Evolutionary conservation across 2,888 invertebrate genomes (phyloP), one percentile per base, ranked within the genome.

Genomic region (Girardia tigrina): DNA sequence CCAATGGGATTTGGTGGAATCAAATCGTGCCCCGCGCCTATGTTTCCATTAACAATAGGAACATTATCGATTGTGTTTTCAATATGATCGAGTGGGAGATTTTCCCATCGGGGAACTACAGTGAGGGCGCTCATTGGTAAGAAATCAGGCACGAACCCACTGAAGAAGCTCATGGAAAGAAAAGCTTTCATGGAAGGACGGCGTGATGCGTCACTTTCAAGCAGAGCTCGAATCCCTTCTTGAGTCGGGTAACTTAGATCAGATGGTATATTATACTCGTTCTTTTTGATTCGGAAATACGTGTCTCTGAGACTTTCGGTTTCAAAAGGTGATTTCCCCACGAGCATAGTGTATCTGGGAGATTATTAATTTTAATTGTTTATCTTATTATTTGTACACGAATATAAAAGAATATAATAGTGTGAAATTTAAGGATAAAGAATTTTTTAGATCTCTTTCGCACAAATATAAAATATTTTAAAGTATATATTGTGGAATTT

Each of bases 111-210:
- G 0, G 97, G 97, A 14, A 93, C 92, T 86, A 91, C 94, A 27
- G 94, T 93, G 79, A 99, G 88, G 82, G 94, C 94, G 71, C 95
- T 93, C 0, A 89, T 88, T 0, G 98, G 98, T 81, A 99, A 98
- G 27, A 83, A 84, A 79, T 26, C 36, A 56, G n/a, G 28, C 14
- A 77, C 28, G 20, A 20, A 77, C 23, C 20, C 77, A 20, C 29
- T n/a, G n/a, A 74, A 74, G 73, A 74, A 74, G 4, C 20, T 23
- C n/a, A 27, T 23, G 28, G 72, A 27, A 14, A 74, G 26, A 14
- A 74, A 26, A 74, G 20, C 28, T 26, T 6, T 16, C 74, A 74
- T 74, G 8, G 20, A 26, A 4, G 71, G 74, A 8, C 74, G 72
- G 6, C 23, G 8, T 8, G 73, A 4, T 8, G 74, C 72, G 6